phyloP scores from a whole-genome alignment of 2,888 invertebrate species.

The Blomia tropicalis region DNA sequence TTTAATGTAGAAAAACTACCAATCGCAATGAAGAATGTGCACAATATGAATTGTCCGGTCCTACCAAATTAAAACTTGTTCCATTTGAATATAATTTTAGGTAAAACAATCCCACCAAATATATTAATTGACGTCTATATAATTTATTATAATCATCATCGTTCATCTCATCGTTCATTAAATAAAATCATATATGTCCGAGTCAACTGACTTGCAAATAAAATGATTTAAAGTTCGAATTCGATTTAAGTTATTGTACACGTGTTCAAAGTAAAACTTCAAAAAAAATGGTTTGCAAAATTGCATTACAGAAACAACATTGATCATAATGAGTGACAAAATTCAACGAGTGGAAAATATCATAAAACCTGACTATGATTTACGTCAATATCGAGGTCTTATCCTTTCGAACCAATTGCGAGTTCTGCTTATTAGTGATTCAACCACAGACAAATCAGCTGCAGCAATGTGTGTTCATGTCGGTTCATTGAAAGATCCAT shows the following conservation, averaged over 20 bases:
- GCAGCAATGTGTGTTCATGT: slow-evolving; percentile 79
- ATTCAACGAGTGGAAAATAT: slow-evolving; percentile 31
- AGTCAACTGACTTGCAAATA: no score
- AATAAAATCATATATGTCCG: neutral
- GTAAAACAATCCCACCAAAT: neutral
- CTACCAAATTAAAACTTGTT: slow-evolving; percentile 18
- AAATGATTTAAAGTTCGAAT: neutral
- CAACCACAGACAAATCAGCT: slow-evolving; percentile 76
- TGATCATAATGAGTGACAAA: no score
- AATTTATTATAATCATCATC: neutral
- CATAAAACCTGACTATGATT: slow-evolving; percentile 64
- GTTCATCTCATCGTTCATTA: neutral
- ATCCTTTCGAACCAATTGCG: slow-evolving; percentile 68
- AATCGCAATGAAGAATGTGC: slow-evolving; percentile 18
- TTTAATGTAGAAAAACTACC: slow-evolving; percentile 8
- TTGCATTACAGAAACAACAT: no score
- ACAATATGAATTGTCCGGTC: slow-evolving; percentile 19
- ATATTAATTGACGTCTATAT: no score
- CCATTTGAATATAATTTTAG: slow-evolving; percentile 9
- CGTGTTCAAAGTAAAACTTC: neutral
- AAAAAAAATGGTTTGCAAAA: no score
- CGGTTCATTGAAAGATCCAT: slow-evolving; percentile 79
- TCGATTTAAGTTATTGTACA: neutral
- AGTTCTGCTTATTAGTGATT: slow-evolving; percentile 74
- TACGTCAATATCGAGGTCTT: slow-evolving; percentile 65